phyloP scores from a whole-genome alignment of 2,113 vertebrate genomes.

The Passer domesticus region DNA sequence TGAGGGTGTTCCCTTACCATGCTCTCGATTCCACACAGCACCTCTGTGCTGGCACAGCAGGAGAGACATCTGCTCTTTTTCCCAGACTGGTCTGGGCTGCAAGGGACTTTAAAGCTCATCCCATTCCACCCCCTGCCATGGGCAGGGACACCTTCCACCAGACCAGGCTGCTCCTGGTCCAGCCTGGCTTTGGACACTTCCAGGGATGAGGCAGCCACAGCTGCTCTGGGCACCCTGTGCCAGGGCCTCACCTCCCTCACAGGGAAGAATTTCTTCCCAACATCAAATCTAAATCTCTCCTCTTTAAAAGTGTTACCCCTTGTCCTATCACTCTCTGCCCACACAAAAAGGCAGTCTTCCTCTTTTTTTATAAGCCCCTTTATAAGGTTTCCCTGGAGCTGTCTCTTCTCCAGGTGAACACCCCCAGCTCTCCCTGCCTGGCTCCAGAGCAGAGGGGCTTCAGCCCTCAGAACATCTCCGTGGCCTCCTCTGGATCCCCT shows the following conservation, averaged over 20 bases:
- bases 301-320: not conserved
- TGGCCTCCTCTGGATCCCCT: not conserved
- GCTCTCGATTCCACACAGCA: not conserved
- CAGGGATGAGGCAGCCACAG: not conserved
- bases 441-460: not conserved
- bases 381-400: not conserved
- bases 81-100: not conserved
- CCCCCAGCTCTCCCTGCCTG: not conserved
- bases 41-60: not conserved
- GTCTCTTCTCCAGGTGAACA: not conserved
- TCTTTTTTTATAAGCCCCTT: not conserved
- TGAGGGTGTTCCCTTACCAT: not conserved
- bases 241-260: not conserved
- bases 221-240: not conserved
- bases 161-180: not conserved
- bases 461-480: not conserved
- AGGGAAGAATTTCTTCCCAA: not conserved
- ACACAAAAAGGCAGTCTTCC: not conserved
- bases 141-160: not conserved
- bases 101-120: not conserved
- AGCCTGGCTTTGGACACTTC: not conserved
- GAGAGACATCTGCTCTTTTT: not conserved
- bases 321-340: not conserved
- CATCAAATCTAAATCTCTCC: not conserved
- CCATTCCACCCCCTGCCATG: not conserved